phyloP scores from a whole-genome alignment of 2,888 invertebrate genomes.

The Saturnia pavonia region DNA sequence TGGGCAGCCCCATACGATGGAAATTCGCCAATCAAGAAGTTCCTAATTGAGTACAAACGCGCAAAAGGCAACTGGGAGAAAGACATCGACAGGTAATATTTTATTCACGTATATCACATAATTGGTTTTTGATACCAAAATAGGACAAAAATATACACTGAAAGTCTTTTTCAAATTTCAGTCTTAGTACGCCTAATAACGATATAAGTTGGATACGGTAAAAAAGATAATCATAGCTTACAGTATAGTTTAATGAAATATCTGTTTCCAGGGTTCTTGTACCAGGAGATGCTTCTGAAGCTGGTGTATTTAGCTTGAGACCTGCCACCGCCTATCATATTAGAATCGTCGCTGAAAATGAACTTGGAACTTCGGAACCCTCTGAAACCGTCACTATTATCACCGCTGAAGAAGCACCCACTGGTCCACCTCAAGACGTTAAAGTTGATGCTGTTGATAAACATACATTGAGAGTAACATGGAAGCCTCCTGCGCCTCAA shows the following conservation, averaged over 20 bases:
- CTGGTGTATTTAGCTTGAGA: slow-evolving; percentile 92
- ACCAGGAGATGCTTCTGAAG: slow-evolving; percentile 94
- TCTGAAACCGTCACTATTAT: slow-evolving; percentile 97
- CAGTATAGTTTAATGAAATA: background rate
- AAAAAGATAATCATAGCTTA: no score
- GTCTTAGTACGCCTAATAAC: background rate
- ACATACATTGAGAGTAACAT: slow-evolving; percentile 92
- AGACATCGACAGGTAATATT: slow-evolving; percentile 86
- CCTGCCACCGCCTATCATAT: slow-evolving; percentile 97
- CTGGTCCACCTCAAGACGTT: slow-evolving; percentile 91
- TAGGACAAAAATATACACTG: background rate
- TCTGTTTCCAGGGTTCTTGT: slow-evolving; percentile 85
- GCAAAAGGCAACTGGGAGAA: slow-evolving; percentile 87
- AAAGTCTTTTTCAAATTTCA: background rate
- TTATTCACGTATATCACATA: background rate
- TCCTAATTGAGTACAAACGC: slow-evolving; percentile 95
- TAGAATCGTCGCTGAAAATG: slow-evolving; percentile 95
- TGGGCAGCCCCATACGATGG: slow-evolving; percentile 97
- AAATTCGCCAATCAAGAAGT: slow-evolving; percentile 93
- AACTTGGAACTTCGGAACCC: slow-evolving; percentile 95
- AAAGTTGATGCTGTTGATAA: slow-evolving; percentile 94
- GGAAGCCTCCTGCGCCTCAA: slow-evolving; percentile 94
- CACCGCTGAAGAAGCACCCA: slow-evolving; percentile 95
- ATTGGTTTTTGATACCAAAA: background rate
- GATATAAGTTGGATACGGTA: no score